Evolutionary conservation across 2,113 vertebrate genomes (phyloP), one percentile per base, ranked within the genome.

Genomic region (Xyliphius kryptos): DNA sequence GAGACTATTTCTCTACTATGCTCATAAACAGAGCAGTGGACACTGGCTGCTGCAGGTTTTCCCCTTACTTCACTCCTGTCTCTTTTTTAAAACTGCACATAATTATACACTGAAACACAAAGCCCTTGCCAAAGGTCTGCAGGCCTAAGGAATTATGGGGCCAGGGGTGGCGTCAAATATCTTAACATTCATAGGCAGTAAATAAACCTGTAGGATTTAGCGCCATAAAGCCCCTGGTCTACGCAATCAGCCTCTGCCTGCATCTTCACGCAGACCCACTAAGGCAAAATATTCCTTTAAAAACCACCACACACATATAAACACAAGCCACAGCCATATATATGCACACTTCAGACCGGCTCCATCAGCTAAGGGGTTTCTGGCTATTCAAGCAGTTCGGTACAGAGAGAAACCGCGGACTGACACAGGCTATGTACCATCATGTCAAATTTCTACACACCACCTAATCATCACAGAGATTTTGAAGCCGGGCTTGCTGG

Each of bases 151-250:
- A 90, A 91, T 90, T 91, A 91, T 87, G 92, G 90, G 90, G 88
- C 88, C 88, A 91, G 84, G 80, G 82, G 85, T 89, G 89, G 90
- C 90, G 88, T 93, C 92, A 93, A 91, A 93, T 92, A 95, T 92
- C 93, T 93, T 91, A 92, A 91, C 91, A 91, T 89, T 85, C 88
- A 90, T 85, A 90, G 89, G 91, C 88, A 90, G 90, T 92, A 95
- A 95, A 96, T 94, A 96, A 93, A 95, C 88, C 91, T 85, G 75
- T 84, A 78, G 89, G 90, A 95, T 97, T 97, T 96, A 92, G 84
- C 83, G 89, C 86, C 87, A 82, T 71, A 76, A n/a, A n/a, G n/a
- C n/a, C n/a, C n/a, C n/a, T n/a, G n/a, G n/a, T n/a, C n/a, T n/a
- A n/a, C n/a, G 73, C 75, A 72, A 72, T 74, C 61, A 62, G 74